Base-by-base conservation (phyloP, 1,140 invertebrate genomes). In the Hylyphantes graminicola region DNA sequence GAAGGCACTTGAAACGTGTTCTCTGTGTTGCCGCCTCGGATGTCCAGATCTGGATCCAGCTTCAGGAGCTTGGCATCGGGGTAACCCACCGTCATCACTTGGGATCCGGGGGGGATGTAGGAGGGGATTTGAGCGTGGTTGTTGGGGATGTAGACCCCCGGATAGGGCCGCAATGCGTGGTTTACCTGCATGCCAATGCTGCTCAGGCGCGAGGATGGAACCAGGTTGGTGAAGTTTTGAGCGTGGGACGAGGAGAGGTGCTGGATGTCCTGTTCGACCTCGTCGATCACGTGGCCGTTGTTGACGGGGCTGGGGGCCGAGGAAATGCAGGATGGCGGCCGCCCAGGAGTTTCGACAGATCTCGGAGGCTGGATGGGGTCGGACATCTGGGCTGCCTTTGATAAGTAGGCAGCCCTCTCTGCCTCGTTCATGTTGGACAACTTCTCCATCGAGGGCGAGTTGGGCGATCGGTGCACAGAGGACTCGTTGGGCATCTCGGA, bases 1-100 rank as follows among this genome's bases (percentile, higher is more conserved):
- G 87, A 87, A 87, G 87, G 87, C 87, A 87, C 87, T 87, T 87
- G 87, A 83, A 87, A 86, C 63, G 87, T 85, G 72, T 86, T 87
- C 57, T 87, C 86, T 65, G 75, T 59, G 68, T 77, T 65, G 57
- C 81, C 80, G 53, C 81, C 80, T 67, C 85, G 55, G 54, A 75
- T 51, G 19, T 85, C 81, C 21, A 74, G 50, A 53, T 84, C 85
- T 15, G 81, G 51, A 70, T 87, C 86, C 19, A 85, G 53, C 65
- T 85, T 85, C 21, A 86, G 10, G 1, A 57, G 65, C 21, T 87
- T 87, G 19, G 54, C 64, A 64, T 87, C 82, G 21, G 81, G 63
- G 48, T 79, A 82, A 5, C 76, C 84, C n/a, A 73, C 55, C 65
- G 70, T 72, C 50, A 85, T 54, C 35, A 35, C 35, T 63, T 85